These are phyloP conservation scores for Brachionus angularis DNA, from an alignment of 1,140 invertebrate genomes.

Conservation along the genomic window DNA sequence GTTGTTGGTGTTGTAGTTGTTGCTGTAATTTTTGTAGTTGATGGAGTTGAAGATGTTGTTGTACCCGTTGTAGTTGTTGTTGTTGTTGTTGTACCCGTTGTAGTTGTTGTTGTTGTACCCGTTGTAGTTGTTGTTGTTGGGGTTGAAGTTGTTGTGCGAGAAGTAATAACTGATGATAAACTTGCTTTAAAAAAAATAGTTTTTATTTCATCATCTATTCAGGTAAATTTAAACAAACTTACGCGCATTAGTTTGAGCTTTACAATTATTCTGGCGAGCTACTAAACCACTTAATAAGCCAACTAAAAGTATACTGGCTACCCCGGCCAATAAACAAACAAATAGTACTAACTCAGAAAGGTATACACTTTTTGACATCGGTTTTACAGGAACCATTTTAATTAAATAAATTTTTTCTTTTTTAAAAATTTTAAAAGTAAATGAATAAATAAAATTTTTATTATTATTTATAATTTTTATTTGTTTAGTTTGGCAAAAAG, in stretches of 20 bases:
- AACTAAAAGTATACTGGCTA: background rate
- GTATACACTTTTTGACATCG: no score
- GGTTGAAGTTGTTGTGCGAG: conserved; percentile 54
- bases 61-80: background rate
- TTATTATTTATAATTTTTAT: no score
- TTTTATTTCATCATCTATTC: no score
- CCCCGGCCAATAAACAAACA: background rate
- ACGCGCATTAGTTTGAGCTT: no score
- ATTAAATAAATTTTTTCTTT: no score
- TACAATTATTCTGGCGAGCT: background rate
- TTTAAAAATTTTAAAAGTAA: no score
- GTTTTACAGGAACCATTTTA: no score
- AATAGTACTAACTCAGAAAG: background rate
- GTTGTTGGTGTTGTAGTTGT: background rate
- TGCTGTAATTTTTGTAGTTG: background rate
- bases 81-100: conserved; percentile 53
- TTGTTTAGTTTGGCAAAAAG: no score
- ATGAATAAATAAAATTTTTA: no score
- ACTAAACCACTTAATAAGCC: conserved; percentile 25
- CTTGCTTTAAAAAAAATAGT: no score
- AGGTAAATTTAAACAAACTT: no score
- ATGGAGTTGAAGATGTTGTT: background rate
- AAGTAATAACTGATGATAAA: no score
- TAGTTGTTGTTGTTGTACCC: conserved; percentile 47
- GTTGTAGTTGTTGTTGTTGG: conserved; percentile 56